phyloP scores from a whole-genome alignment of 2,797 vertebrate genomes.

The Sebastes melanostomus region DNA sequence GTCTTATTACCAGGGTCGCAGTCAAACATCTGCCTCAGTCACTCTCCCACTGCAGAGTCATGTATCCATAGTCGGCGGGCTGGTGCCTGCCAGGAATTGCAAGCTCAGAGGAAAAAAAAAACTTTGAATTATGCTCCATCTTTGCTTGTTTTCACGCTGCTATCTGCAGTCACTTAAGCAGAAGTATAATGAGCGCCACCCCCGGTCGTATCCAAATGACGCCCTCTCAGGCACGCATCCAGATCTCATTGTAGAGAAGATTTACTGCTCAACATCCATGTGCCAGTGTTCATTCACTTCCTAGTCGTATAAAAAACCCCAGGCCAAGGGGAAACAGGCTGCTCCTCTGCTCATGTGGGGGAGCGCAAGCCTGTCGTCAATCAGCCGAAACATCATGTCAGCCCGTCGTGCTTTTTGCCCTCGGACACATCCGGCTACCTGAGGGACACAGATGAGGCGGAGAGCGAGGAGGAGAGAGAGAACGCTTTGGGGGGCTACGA shows the following conservation, averaged over 20 bases:
- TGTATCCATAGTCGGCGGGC: constrained; percentile 42
- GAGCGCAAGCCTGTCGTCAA: constrained; percentile 36
- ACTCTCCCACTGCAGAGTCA: constrained; percentile 45
- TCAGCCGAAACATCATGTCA: constrained; percentile 52
- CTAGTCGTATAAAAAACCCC: constrained; percentile 46
- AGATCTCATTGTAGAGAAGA: constrained; percentile 41
- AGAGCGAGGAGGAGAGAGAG: constrained; percentile 6
- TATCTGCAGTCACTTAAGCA: constrained; percentile 17
- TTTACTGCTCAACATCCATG: constrained; percentile 38
- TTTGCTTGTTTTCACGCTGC: not conserved
- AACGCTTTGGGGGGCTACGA: constrained; percentile 15
- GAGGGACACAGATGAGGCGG: constrained; percentile 38
- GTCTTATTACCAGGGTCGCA: constrained; percentile 61
- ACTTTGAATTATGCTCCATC: not conserved
- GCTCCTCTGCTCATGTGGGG: constrained; percentile 15
- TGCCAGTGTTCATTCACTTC: constrained; percentile 16
- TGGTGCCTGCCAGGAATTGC: constrained; percentile 37
- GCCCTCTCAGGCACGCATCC: constrained; percentile 13
- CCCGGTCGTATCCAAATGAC: constrained; percentile 13
- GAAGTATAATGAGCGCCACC: constrained; percentile 8
- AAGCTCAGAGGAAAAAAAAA: not conserved
- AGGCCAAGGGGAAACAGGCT: constrained; percentile 9
- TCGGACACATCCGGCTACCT: constrained; percentile 39
- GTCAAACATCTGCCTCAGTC: constrained; percentile 72
- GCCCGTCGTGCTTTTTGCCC: constrained; percentile 42